phyloP scores from a whole-genome alignment of 2,888 invertebrate genomes.

The Cephonodes hylas region DNA sequence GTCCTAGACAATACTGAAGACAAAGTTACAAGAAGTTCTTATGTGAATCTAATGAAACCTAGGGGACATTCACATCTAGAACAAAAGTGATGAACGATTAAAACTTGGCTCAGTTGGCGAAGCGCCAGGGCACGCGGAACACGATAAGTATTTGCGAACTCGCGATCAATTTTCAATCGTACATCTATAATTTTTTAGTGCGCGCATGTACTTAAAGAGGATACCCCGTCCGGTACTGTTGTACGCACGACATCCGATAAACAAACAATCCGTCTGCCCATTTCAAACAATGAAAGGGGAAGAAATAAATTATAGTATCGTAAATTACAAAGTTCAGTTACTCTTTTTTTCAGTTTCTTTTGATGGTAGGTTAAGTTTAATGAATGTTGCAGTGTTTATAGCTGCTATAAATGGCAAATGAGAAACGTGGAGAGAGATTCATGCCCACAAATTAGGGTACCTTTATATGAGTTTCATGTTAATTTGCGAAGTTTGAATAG shows the following conservation, averaged over 20 bases:
- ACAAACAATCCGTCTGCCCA: not conserved
- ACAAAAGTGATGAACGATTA: not conserved
- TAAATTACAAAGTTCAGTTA: not conserved
- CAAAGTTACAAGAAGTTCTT: no score
- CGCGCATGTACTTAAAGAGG: no score
- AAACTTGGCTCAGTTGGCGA: not conserved
- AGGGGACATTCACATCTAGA: not conserved
- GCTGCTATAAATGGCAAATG: not conserved
- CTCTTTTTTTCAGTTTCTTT: not conserved
- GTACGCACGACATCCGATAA: slow-evolving; percentile 4
- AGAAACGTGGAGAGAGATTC: not conserved
- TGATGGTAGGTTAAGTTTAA: not conserved
- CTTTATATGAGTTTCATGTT: not conserved
- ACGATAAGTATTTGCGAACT: not conserved
- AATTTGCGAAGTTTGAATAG: no score
- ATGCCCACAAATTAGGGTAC: not conserved
- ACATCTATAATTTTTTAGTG: no score
- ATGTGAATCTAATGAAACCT: not conserved
- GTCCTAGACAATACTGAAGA: no score
- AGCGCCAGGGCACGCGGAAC: not conserved
- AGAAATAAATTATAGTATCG: not conserved
- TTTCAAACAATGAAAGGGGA: not conserved
- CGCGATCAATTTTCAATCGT: not conserved
- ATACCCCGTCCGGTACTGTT: not conserved
- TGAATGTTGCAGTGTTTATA: not conserved